These are phyloP conservation scores for Desoria tigrina DNA, from an alignment of 2,888 invertebrate genomes.

Conservation along the genomic window DNA sequence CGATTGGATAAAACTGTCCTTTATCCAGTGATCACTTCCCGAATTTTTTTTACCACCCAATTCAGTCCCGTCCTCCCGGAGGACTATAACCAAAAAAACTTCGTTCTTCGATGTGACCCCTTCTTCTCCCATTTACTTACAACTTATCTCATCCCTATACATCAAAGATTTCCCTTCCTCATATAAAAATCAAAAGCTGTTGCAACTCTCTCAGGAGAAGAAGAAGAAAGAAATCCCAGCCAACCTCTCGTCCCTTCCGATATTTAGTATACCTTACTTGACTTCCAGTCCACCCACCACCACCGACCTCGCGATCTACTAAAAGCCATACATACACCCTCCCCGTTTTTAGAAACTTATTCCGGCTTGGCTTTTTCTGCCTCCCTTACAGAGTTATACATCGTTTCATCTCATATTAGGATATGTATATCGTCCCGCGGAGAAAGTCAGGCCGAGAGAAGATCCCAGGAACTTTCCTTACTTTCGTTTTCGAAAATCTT, in stretches of 20 bases:
- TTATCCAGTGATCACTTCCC: slow-evolving; percentile 33
- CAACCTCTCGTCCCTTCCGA: background rate
- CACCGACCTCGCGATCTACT: too few species aligned
- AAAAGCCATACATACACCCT: too few species aligned
- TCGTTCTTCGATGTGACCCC: slow-evolving; percentile 46
- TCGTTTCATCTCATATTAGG: too few species aligned
- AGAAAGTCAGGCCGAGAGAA: too few species aligned
- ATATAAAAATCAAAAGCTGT: slow-evolving; percentile 9
- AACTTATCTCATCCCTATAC: slow-evolving; percentile 1
- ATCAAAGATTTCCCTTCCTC: too few species aligned
- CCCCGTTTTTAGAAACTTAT: too few species aligned
- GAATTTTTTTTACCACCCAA: slow-evolving; percentile 52
- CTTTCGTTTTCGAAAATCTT: slow-evolving; percentile 17
- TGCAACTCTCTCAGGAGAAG: background rate
- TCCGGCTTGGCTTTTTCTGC: too few species aligned
- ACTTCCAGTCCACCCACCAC: background rate
- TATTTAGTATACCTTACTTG: background rate
- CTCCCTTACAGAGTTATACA: too few species aligned
- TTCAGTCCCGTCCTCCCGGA: slow-evolving; percentile 31
- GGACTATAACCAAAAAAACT: slow-evolving; percentile 1
- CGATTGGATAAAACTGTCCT: slow-evolving; percentile 44
- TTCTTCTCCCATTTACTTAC: slow-evolving; percentile 37
- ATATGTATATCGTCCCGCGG: too few species aligned
- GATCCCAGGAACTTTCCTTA: slow-evolving; percentile 28
- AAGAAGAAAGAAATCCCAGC: background rate